Conservation (phyloP, 2,113 vertebrate species). For the Rhea americana region DNA sequence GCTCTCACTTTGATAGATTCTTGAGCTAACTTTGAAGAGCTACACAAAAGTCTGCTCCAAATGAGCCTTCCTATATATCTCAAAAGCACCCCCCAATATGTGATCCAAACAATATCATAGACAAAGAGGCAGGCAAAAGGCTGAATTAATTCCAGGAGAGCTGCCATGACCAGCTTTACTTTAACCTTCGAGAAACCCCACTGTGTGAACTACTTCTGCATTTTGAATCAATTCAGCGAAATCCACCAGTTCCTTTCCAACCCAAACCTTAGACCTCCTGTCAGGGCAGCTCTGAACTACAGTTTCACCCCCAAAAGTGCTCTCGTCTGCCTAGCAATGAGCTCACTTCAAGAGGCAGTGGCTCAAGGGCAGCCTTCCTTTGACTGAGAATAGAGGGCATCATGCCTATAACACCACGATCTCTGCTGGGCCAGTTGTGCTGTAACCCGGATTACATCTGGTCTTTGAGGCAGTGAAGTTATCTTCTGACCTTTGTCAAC, state of each 20-base stretch:
- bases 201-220: accelerated
- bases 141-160: neutral
- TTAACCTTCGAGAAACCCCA: neutral
- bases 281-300: neutral
- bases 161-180: neutral
- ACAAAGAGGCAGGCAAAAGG: neutral
- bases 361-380: neutral
- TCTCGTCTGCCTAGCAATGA: neutral
- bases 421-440: neutral
- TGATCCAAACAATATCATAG: neutral
- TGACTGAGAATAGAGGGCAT: neutral
- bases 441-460: neutral
- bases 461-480: neutral
- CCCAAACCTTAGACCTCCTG: neutral
- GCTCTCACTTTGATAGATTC: neutral
- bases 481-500: neutral
- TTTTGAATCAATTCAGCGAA: neutral
- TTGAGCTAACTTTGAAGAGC: neutral
- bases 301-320: neutral
- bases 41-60: neutral
- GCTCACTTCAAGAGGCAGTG: neutral
- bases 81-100: neutral
- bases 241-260: neutral
- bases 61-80: neutral
- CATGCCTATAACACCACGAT: neutral